Evolutionary conservation across 2,797 vertebrate species (phyloP).

Genomic region (Oryzias dopingdopingensis): DNA sequence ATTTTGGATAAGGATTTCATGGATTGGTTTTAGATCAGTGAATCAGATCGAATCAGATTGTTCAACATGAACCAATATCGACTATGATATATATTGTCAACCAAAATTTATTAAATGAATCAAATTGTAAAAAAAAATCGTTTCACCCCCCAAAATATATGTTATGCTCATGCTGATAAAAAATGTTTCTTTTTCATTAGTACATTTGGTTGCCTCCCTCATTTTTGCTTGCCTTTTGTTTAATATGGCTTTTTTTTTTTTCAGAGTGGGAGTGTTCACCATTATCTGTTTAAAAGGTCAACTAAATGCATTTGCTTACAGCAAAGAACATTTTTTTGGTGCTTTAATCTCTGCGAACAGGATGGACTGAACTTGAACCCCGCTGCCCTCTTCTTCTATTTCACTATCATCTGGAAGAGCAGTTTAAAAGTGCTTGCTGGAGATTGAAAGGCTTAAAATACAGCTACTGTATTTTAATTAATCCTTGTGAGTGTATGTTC

Average conservation of each 20-base stretch:
- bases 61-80: too few relatives aligned
- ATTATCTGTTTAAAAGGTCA: constrained; percentile 20
- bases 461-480: constrained; percentile 36
- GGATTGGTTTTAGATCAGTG: too few relatives aligned
- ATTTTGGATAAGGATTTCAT: too few relatives aligned
- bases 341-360: constrained; percentile 14
- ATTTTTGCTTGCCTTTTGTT: background rate
- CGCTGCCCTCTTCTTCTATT: constrained; percentile 11
- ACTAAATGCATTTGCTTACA: constrained; percentile 26
- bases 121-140: too few relatives aligned
- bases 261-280: background rate
- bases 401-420: constrained; percentile 16
- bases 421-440: constrained; percentile 8
- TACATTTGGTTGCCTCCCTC: background rate
- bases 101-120: too few relatives aligned
- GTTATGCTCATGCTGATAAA: background rate
- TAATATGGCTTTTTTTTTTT: constrained; percentile 8
- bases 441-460: constrained; percentile 23
- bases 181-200: background rate
- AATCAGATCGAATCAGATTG: too few relatives aligned
- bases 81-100: too few relatives aligned
- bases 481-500: constrained; percentile 20
- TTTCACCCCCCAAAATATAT: too few relatives aligned
- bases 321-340: background rate
- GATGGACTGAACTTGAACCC: constrained; percentile 24